Evolutionary conservation across 2,888 invertebrate genomes (phyloP), one percentile per base, ranked within the genome.

Genomic region (Anagyrus pseudococci): DNA sequence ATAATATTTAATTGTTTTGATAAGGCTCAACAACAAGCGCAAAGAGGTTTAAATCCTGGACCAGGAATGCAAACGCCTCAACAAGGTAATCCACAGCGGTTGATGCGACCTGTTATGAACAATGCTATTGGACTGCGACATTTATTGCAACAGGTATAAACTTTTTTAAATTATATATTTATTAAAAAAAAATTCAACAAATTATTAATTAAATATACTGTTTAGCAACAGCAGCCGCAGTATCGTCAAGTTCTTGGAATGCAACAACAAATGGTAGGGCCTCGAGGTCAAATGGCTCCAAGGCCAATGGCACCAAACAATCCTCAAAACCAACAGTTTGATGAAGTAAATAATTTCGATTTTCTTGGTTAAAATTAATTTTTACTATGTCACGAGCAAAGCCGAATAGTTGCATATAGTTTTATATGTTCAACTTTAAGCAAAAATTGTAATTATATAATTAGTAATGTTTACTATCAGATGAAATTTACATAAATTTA

Each of bases 81-180:
- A 62, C 82, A 80, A 67, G 72, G 75, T 74, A 84, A 78, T 67
- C 78, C 86, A 41, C 90, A 90, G 72, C 83, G 89, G 75, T 86
- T 89, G 83, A 88, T 92, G 84, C 85, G 92, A 19, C 91, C 92
- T n/a, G 84, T 25, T 47, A 86, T 89, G 81, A 85, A 89, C 17
- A 89, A 90, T 75, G 93, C 33, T 8, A 90, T 93, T 0, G 93
- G 93, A 0, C 83, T 94, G 13, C 81, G 92, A 15, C 92, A 93
- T 80, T 83, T 94, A 44, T 80, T 94, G 58, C 93, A 94, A 77
- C 91, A 91, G 85, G 90, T 89, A 83, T 67, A 4, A 37, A 10
- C 29, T 56, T 55, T 7, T 46, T 26, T 44, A 22, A 29, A 10
- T 19, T 29, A 26, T 40, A 23, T 22, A 4, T 23, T 15, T 7